A percentile compares a stretch with the other conserved stretches of the same genome.
phyloP scores from a whole-genome alignment of 2,113 vertebrate genomes.

The Dermatemys mawii region DNA sequence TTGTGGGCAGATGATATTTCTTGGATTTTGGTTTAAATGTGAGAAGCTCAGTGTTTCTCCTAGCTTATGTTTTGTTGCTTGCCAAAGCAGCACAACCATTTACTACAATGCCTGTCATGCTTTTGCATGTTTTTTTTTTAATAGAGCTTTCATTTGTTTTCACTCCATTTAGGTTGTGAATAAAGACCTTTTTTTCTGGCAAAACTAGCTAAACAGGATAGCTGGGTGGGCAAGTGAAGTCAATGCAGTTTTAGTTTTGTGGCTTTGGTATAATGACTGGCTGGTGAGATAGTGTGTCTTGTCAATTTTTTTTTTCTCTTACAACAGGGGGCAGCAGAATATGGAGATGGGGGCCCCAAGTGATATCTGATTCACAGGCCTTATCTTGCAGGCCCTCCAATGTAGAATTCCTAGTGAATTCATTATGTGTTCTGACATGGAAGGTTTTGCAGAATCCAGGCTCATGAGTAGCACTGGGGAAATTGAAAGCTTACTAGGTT shows the following conservation, averaged over 20 bases:
- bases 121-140: neutral
- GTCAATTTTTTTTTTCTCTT: rapidly evolving
- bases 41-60: neutral
- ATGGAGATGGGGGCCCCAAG: neutral
- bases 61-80: neutral
- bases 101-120: neutral
- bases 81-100: neutral
- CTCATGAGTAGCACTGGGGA: neutral
- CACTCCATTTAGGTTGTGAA: neutral
- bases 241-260: neutral
- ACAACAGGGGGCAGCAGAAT: neutral
- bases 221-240: neutral
- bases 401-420: neutral
- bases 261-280: neutral
- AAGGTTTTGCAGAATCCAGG: neutral
- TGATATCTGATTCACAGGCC: neutral
- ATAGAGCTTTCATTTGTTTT: neutral
- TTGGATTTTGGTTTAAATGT: neutral
- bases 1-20: neutral
- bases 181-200: neutral
- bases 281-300: rapidly evolving
- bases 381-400: rapidly evolving
- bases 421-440: rapidly evolving
- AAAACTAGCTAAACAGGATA: neutral
- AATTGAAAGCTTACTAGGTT: neutral